Conservation (phyloP, 2,888 invertebrate genomes). For the Stenolophus ochropezus region DNA sequence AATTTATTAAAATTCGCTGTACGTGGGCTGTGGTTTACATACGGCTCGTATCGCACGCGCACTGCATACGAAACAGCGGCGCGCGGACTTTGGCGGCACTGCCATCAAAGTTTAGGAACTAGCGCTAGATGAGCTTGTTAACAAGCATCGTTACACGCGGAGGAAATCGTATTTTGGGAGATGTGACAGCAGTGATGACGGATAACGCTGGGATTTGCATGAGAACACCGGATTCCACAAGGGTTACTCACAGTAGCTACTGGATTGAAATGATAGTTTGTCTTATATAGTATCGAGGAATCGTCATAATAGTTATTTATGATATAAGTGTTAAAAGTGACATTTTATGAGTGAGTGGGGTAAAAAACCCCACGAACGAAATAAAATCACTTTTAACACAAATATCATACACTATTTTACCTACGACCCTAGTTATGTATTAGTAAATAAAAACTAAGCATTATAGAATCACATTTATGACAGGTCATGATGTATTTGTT, state of each 20-base stretch:
- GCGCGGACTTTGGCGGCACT: background rate
- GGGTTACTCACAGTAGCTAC: background rate
- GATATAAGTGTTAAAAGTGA: no score
- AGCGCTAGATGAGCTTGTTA: constrained; percentile 11
- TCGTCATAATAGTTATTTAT: no score
- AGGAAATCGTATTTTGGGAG: constrained; percentile 16
- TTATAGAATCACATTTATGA: no score
- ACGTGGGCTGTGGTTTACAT: constrained; percentile 14
- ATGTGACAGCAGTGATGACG: background rate
- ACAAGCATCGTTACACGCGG: constrained; percentile 22
- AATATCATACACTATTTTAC: no score
- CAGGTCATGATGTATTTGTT: no score
- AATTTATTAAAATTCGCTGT: constrained; percentile 23
- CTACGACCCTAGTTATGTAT: no score
- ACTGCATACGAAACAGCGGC: constrained; percentile 45
- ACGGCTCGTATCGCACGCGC: constrained; percentile 3
- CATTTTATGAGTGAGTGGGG: no score
- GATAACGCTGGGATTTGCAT: background rate
- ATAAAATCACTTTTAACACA: no score
- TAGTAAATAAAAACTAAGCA: no score
- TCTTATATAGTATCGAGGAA: no score
- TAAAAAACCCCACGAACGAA: no score
- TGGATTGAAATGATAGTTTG: no score
- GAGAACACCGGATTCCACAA: background rate
- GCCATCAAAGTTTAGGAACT: constrained; percentile 25